Evolutionary conservation across 2,888 invertebrate genomes (phyloP).

Genomic region (Himalopsyche kuldschensis): DNA sequence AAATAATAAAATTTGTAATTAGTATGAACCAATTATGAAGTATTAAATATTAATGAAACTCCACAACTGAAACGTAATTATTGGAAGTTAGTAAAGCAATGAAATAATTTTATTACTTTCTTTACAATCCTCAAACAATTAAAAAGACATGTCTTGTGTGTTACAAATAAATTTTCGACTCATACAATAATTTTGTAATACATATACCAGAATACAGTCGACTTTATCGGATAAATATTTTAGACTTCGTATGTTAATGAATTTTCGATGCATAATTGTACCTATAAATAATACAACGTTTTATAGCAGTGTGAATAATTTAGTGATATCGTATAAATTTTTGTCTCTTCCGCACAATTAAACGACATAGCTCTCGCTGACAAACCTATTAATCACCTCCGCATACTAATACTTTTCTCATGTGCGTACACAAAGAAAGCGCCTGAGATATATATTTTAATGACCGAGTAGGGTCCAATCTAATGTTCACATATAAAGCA

Average conservation of each 20-base stretch:
- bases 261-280: background rate
- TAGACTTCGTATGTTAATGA: background rate
- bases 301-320: background rate
- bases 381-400: background rate
- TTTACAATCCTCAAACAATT: too few species aligned
- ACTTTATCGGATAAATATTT: background rate
- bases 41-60: too few species aligned
- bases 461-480: background rate
- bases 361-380: background rate
- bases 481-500: background rate
- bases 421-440: background rate
- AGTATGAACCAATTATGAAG: too few species aligned
- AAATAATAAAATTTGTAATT: too few species aligned
- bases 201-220: too few species aligned
- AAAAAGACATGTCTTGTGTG: too few species aligned
- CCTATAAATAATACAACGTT: background rate
- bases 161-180: too few species aligned
- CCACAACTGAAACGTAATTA: too few species aligned
- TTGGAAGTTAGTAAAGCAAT: too few species aligned
- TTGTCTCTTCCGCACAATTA: background rate
- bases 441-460: background rate
- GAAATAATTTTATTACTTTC: too few species aligned
- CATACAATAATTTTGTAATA: too few species aligned
- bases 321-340: background rate
- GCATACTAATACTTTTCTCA: background rate